Percentiles rank a stretch among this genome's conserved stretches.
Conservation (phyloP, 2,888 invertebrate species). For the Enchytraeus crypticus region DNA sequence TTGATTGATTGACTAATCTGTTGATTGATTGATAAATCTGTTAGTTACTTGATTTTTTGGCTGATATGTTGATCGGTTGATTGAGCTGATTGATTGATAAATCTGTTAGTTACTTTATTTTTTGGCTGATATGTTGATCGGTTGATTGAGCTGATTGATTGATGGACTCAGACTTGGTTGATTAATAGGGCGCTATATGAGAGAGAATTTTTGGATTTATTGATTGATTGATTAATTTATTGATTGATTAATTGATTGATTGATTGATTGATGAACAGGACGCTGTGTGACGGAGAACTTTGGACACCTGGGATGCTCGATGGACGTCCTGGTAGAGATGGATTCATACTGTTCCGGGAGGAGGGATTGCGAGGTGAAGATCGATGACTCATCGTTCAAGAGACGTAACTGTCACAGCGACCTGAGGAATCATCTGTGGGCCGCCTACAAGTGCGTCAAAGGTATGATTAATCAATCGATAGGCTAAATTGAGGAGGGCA, state of each 20-base stretch:
- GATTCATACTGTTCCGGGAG: conserved; percentile 17
- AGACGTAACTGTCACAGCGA: conserved; percentile 3
- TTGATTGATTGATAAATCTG: no score
- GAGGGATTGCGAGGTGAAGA: conserved; percentile 12
- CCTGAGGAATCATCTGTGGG: conserved; percentile 10
- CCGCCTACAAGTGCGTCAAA: conserved; percentile 3
- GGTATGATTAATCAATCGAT: not conserved
- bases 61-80: not conserved
- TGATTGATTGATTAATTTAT: not conserved
- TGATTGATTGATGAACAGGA: not conserved
- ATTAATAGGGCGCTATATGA: no score
- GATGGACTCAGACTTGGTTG: no score
- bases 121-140: no score
- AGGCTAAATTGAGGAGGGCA: not conserved
- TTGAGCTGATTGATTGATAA: no score
- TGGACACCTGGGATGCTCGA: conserved; percentile 14
- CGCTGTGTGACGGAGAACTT: conserved; percentile 13
- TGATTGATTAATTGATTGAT: not conserved
- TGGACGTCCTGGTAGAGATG: conserved; percentile 14
- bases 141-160: no score
- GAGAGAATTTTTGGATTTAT: not conserved
- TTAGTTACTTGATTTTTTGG: not conserved
- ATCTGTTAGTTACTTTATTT: no score
- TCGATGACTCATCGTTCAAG: conserved; percentile 17
- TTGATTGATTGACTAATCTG: no score